phyloP scores from a whole-genome alignment of 2,888 invertebrate genomes.

The Hirtodrosophila alboralis region DNA sequence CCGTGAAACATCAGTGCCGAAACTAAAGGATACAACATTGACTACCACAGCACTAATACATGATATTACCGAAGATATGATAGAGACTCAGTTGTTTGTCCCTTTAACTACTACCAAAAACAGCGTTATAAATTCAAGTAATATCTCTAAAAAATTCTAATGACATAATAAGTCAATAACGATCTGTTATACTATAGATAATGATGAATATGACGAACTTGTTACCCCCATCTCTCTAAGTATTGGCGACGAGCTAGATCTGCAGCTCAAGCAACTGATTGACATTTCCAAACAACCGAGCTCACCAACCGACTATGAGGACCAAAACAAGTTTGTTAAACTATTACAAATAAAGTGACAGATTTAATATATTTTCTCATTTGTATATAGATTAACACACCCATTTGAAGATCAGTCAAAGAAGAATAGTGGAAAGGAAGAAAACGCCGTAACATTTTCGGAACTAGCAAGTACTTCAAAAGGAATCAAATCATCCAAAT shows the following conservation, averaged over 20 bases:
- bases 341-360: neutral
- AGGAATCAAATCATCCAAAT: too few species aligned
- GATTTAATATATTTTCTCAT: slow-evolving; percentile 9
- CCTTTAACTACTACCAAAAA: neutral
- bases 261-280: slow-evolving; percentile 30
- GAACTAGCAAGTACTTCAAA: too few species aligned
- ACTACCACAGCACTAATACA: slow-evolving; percentile 3
- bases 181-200: neutral
- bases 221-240: slow-evolving; percentile 17
- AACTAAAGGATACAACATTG: neutral
- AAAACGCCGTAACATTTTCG: too few species aligned
- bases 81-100: slow-evolving; percentile 39
- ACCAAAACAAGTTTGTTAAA: neutral
- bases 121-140: slow-evolving; percentile 13
- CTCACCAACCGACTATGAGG: slow-evolving; percentile 10
- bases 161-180: neutral
- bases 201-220: neutral
- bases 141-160: neutral
- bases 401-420: too few species aligned
- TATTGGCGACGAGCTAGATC: slow-evolving; percentile 36
- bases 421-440: too few species aligned
- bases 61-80: slow-evolving; percentile 23
- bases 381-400: neutral
- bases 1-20: neutral
- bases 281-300: slow-evolving; percentile 17